Evolutionary conservation across 2,113 vertebrate genomes (phyloP).

Genomic region (Colinus virginianus): DNA sequence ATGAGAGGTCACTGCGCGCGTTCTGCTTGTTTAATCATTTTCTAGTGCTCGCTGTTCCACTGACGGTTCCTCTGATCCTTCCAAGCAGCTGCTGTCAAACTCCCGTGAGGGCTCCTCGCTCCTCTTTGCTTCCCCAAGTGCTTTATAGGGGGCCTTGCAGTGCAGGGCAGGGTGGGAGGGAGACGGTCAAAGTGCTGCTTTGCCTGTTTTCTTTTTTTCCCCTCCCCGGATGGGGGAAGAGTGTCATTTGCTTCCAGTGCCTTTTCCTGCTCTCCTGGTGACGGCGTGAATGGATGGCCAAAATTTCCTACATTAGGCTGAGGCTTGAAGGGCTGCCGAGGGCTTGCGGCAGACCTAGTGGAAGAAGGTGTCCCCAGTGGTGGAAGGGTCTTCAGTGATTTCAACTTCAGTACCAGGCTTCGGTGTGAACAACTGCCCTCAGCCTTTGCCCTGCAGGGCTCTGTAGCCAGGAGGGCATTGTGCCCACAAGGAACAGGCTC

Average conservation of each 20-base stretch:
- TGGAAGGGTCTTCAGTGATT: background rate
- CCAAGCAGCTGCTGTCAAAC: background rate
- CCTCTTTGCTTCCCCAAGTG: accelerated
- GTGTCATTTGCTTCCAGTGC: background rate
- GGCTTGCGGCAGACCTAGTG: accelerated
- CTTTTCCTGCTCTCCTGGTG: background rate
- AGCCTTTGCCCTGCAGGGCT: accelerated
- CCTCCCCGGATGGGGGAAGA: background rate
- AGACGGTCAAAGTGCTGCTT: background rate
- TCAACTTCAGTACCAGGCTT: accelerated
- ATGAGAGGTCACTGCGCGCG: background rate
- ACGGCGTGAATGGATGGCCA: background rate
- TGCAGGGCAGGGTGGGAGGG: background rate
- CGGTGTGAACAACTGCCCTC: background rate
- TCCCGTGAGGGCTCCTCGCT: background rate
- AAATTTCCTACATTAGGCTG: background rate
- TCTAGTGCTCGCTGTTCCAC: background rate
- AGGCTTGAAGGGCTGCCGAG: background rate
- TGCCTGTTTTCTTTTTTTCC: background rate
- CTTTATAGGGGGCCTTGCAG: accelerated
- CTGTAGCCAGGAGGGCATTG: background rate
- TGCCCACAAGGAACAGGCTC: background rate
- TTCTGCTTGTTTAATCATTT: slow-evolving; percentile 54
- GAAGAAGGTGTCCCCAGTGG: background rate
- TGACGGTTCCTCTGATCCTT: background rate